phyloP scores from a whole-genome alignment of 2,888 invertebrate species.

The Diogma glabrata region DNA sequence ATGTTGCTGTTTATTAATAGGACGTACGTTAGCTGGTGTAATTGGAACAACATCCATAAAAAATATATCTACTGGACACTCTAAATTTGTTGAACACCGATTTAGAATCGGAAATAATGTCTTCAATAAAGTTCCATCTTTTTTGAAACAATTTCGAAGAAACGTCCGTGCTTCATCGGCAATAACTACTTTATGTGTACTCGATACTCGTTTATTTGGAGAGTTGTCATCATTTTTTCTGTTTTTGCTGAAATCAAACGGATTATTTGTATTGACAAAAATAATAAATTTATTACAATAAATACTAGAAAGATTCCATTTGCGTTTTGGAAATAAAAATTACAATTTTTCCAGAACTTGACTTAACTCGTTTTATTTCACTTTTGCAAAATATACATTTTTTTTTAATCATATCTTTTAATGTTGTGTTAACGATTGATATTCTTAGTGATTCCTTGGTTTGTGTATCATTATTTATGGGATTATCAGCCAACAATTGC shows the following conservation, averaged over 20 bases:
- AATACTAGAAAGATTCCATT: conserved; percentile 20
- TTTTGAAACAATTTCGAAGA: conserved; percentile 56
- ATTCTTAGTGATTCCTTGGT: conserved; percentile 29
- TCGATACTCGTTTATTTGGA: conserved; percentile 3
- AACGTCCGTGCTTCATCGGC: conserved; percentile 55
- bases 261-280: too few species aligned
- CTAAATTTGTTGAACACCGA: conserved; percentile 29
- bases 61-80: conserved; percentile 67
- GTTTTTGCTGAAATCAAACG: too few species aligned
- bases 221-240: not conserved
- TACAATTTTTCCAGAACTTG: conserved; percentile 29
- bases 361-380: conserved; percentile 26
- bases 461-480: conserved; percentile 25
- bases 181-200: conserved; percentile 46
- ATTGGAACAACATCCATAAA: conserved; percentile 79
- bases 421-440: conserved; percentile 27
- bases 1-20: conserved; percentile 54
- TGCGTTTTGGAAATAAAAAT: conserved; percentile 28
- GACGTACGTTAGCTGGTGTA: conserved; percentile 75
- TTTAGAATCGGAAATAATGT: conserved; percentile 60
- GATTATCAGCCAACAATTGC: conserved; percentile 30
- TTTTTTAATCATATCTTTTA: conserved; percentile 24
- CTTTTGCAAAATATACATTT: conserved; percentile 30
- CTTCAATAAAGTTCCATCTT: conserved; percentile 56
- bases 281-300: too few species aligned